A percentile compares a stretch with the other conserved stretches of the same genome.
Conservation (phyloP, 2,113 vertebrate genomes). For the Benthochromis sp. region DNA sequence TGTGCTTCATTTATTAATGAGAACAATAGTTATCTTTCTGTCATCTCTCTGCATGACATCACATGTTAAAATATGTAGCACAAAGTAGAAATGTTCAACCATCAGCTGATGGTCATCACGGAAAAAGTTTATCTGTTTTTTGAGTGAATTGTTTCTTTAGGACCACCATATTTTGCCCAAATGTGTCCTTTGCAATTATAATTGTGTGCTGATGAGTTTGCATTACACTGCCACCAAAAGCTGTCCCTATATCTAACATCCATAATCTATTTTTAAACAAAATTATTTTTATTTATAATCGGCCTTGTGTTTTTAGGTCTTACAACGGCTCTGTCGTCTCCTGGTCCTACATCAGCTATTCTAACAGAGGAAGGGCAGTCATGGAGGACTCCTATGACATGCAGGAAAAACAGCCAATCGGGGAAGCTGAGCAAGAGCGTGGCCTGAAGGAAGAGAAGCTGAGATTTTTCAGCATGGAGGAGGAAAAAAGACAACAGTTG, state of each 20-base stretch:
- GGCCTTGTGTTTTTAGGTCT: neutral
- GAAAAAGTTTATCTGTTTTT: neutral
- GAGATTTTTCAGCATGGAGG: neutral
- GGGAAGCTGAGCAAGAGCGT: neutral
- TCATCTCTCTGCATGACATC: neutral
- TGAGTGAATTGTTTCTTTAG: neutral
- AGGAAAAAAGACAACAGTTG: neutral
- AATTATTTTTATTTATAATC: neutral
- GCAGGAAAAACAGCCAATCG: neutral
- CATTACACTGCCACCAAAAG: neutral
- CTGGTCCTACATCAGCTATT: neutral
- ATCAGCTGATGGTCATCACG: neutral
- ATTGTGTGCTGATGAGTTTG: neutral
- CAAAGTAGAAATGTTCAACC: neutral
- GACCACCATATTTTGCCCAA: neutral
- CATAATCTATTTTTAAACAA: neutral
- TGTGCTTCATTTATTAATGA: neutral
- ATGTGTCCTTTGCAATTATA: neutral
- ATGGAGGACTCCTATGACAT: neutral
- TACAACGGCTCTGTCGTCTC: neutral
- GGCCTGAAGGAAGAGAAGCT: neutral
- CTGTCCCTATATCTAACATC: neutral
- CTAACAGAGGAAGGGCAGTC: neutral
- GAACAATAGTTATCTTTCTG: neutral
- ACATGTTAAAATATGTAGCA: neutral